phyloP scores from a whole-genome alignment of 2,113 vertebrate genomes.

The Leucosticte australis region DNA sequence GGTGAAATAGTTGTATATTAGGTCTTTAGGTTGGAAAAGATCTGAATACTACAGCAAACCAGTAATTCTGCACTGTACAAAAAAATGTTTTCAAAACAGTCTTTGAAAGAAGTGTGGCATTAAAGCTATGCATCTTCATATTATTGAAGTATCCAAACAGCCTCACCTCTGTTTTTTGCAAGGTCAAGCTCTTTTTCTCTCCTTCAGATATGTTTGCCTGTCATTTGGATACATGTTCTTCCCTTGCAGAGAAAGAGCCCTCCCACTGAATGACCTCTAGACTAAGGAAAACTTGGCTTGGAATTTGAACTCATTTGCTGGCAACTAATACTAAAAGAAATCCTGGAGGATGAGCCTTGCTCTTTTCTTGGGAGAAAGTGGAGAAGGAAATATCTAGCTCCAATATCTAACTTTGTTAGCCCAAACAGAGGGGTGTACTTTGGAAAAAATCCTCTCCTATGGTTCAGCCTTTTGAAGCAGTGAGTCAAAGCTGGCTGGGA shows the following conservation, averaged over 20 bases:
- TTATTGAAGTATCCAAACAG: not conserved
- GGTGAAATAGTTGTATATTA: not conserved
- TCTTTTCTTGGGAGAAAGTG: not conserved
- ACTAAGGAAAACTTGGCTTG: not conserved
- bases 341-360: not conserved
- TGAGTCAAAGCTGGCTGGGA: not conserved
- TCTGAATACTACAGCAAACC: not conserved
- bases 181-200: not conserved
- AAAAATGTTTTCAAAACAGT: not conserved
- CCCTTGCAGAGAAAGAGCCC: not conserved
- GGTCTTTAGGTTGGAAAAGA: not conserved
- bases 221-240: conserved; percentile 10
- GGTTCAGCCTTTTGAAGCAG: not conserved
- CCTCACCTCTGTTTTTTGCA: not conserved
- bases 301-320: not conserved
- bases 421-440: not conserved
- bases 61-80: not conserved
- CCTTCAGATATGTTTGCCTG: not conserved
- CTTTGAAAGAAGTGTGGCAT: not conserved
- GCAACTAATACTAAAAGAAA: not conserved
- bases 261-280: not conserved
- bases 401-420: not conserved
- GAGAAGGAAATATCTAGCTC: not conserved
- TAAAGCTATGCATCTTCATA: not conserved
- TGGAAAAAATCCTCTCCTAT: not conserved